Conservation (phyloP, 1,140 invertebrate species). For the Ceratosolen fusciceps region DNA sequence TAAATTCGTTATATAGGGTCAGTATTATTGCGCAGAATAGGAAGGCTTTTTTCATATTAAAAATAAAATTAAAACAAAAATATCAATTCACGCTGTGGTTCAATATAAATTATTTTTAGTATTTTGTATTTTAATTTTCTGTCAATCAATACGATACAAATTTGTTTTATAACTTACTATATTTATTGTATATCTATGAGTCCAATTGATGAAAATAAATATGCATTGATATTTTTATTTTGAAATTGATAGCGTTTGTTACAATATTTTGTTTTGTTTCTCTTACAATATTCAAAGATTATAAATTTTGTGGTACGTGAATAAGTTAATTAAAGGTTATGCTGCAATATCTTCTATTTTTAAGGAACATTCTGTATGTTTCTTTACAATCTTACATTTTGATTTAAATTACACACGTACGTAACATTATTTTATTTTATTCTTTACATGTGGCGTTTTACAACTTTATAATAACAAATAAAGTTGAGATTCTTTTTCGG, state of each 20-base stretch:
- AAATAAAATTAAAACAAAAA: conserved; percentile 8
- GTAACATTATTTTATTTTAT: no score
- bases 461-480: no score
- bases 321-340: not conserved
- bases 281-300: not conserved
- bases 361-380: conserved; percentile 28
- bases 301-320: not conserved
- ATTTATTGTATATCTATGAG: no score
- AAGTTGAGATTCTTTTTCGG: no score
- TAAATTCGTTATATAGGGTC: conserved; percentile 27
- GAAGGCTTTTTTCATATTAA: no score
- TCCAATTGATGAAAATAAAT: no score
- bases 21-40: no score
- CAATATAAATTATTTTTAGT: not conserved
- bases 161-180: no score
- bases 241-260: not conserved
- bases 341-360: conserved; percentile 22
- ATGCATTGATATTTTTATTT: conserved; percentile 6
- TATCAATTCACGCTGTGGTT: not conserved
- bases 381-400: conserved; percentile 21
- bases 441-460: no score
- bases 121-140: not conserved
- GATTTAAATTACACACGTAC: conserved; percentile 22
- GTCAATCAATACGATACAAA: no score
- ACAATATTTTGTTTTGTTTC: not conserved